Conservation (phyloP, 2,797 vertebrate genomes). For the Chanos chanos region DNA sequence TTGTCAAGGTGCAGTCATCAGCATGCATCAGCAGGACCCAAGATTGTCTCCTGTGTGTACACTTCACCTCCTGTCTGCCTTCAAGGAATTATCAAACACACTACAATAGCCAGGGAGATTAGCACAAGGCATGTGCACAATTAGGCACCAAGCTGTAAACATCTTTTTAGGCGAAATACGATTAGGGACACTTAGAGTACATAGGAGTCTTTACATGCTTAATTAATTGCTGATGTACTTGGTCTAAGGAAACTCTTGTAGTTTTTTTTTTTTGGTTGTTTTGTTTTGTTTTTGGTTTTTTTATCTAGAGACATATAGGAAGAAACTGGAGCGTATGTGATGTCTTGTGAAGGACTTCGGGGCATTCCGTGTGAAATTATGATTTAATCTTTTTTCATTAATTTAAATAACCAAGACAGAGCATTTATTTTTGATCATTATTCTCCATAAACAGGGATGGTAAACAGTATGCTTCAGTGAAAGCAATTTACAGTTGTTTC, state of each 20-base stretch:
- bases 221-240: constrained; percentile 27
- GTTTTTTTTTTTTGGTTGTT: constrained; percentile 13
- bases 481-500: too few species aligned
- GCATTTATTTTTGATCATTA: too few species aligned
- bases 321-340: neutral
- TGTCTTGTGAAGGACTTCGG: neutral
- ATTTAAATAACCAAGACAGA: too few species aligned
- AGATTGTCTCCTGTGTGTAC: constrained; percentile 9
- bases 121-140: constrained; percentile 40
- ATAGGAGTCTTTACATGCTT: constrained; percentile 39
- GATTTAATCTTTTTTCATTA: too few species aligned
- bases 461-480: too few species aligned
- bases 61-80: constrained; percentile 26
- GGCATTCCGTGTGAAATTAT: neutral
- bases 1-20: constrained; percentile 46
- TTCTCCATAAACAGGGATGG: too few species aligned
- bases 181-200: constrained; percentile 29
- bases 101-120: constrained; percentile 40
- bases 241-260: constrained; percentile 9
- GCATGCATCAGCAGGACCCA: constrained; percentile 33
- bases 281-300: constrained; percentile 1
- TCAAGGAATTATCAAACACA: constrained; percentile 43
- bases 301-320: neutral
- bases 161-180: constrained; percentile 30
- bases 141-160: constrained; percentile 44